Evolutionary conservation across 1,140 invertebrate species (phyloP).

Genomic region (Trichonephila clavata): DNA sequence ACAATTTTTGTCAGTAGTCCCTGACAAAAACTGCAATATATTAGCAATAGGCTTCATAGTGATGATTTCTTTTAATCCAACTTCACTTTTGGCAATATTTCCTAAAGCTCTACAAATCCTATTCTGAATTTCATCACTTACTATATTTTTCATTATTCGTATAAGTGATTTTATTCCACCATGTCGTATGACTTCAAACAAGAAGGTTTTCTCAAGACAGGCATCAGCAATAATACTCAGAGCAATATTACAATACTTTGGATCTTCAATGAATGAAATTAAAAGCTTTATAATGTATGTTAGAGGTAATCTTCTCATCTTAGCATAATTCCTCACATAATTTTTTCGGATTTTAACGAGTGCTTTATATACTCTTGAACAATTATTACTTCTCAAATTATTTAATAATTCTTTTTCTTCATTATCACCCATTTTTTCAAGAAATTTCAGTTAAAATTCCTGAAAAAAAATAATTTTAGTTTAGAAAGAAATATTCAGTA

Average conservation of each 20-base stretch:
- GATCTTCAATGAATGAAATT: slow-evolving; percentile 56
- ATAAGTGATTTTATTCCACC: slow-evolving; percentile 40
- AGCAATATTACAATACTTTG: slow-evolving; percentile 52
- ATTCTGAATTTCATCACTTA: slow-evolving; percentile 66
- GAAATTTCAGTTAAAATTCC: not conserved
- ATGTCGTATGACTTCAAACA: slow-evolving; percentile 26
- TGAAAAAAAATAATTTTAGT: too few species aligned
- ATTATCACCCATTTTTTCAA: not conserved
- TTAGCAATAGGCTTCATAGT: slow-evolving; percentile 21
- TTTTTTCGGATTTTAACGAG: slow-evolving; percentile 15
- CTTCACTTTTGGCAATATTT: slow-evolving; percentile 63
- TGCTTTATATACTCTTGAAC: not conserved
- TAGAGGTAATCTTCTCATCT: slow-evolving; percentile 22
- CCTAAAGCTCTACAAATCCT: slow-evolving; percentile 76
- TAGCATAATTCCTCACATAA: slow-evolving; percentile 33
- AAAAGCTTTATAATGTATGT: slow-evolving; percentile 25
- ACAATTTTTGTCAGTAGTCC: slow-evolving; percentile 47
- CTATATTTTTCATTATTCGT: slow-evolving; percentile 34
- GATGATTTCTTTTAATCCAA: slow-evolving; percentile 34
- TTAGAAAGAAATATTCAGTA: too few species aligned
- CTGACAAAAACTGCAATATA: slow-evolving; percentile 65
- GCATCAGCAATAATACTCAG: slow-evolving; percentile 69
- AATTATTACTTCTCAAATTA: slow-evolving; percentile 22
- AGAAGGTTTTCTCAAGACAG: slow-evolving; percentile 15
- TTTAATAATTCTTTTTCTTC: slow-evolving; percentile 27